Percentiles rank a stretch among this genome's conserved stretches.
Evolutionary conservation across 2,113 vertebrate genomes (phyloP).

Genomic region (Muscicapa adusta): DNA sequence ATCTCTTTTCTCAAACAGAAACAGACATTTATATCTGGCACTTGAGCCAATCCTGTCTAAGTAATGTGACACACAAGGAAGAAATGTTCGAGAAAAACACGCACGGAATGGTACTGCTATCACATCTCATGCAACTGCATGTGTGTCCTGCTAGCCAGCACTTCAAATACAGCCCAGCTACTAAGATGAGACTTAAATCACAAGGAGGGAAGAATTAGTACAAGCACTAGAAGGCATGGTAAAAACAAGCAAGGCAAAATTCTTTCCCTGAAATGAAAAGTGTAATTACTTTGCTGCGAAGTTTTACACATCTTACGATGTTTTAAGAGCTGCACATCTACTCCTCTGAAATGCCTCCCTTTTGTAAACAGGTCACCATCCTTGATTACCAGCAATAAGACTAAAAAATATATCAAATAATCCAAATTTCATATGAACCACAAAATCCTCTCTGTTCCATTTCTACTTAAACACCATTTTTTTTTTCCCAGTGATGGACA

Average conservation of each 20-base stretch:
- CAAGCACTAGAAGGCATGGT: background rate
- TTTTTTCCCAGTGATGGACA: background rate
- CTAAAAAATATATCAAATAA: background rate
- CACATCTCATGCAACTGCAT: background rate
- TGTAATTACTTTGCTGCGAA: background rate
- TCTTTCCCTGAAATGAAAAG: background rate
- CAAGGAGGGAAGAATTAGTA: background rate
- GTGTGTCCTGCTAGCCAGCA: background rate
- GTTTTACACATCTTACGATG: background rate
- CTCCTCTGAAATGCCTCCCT: background rate
- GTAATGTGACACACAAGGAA: background rate
- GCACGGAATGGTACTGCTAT: background rate
- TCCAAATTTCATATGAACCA: background rate
- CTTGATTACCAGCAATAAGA: background rate
- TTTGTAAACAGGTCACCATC: rapidly evolving
- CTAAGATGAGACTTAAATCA: background rate
- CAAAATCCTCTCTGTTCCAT: background rate
- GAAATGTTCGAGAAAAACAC: background rate
- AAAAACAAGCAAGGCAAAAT: background rate
- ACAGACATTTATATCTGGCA: background rate
- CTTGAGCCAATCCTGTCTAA: background rate
- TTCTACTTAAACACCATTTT: background rate
- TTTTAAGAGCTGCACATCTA: background rate
- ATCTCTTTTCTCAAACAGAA: background rate
- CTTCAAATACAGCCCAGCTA: background rate